Evolutionary conservation across 1,140 invertebrate genomes (phyloP), one percentile per base, ranked within the genome.

Genomic region (Macrobrachium nipponense): DNA sequence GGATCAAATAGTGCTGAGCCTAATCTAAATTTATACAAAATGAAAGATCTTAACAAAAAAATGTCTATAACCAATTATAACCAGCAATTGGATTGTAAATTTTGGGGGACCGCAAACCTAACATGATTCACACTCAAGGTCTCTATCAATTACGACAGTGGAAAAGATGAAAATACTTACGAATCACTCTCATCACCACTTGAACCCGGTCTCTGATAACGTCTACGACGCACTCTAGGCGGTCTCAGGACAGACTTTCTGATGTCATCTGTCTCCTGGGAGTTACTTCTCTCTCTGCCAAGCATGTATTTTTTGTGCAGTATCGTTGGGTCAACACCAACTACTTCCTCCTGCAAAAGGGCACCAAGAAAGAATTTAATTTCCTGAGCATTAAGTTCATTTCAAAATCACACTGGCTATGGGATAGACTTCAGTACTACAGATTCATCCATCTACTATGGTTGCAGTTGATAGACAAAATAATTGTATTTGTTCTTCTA

Each of bases 321-420:
- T 51, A 90, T 84, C 23, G 89, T 81, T 75, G 94, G 94, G 91
- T 88, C 87, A 14, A 95, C 94, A 18, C 94, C 94, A 62, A 93
- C 93, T 90, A 95, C 93, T 84, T 95, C 94, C 86, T 95, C 94
- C 94, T 95, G 80, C 36, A 90, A 88, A 80, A 59, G 44, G 44
- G 89, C 23, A 86, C 17, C 76, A 90, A 89, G 70, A 86, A 18
- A 62, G n/a, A 15, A 51, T 2, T 51, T 51, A 2, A 10, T 6
- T 8, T 51, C 51, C 12, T 51, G 12, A 51, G 7, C 12, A 51
- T 12, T 51, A 8, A 51, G 44, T 51, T 51, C 12, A 51, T 12
- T 51, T 8, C 8, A 51, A 10, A 51, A 51, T 10, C 7, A 8
- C 12, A 3, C 7, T 51, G 7, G 51, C 51, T 51, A 51, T 8